Evolutionary conservation across 2,113 vertebrate species (phyloP).

Genomic region (Campylomormyrus numenius): DNA sequence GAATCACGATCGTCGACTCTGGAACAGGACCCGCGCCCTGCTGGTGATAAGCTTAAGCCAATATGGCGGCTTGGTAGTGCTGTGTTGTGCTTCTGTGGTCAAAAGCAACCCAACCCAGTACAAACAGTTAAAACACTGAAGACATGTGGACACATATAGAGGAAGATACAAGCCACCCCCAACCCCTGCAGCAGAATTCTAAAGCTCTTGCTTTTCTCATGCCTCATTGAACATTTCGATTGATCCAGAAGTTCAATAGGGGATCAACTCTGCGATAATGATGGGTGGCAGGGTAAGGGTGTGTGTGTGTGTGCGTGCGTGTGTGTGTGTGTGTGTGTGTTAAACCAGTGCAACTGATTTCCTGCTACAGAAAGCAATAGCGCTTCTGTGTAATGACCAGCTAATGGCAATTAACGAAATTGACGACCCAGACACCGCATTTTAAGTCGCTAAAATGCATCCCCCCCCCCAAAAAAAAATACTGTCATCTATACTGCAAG

Average conservation of each 20-base stretch:
- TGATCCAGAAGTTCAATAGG: constrained; percentile 37
- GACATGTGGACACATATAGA: background rate
- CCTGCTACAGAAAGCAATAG: background rate
- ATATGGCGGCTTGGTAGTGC: background rate
- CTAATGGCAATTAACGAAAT: background rate
- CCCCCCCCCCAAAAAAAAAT: background rate
- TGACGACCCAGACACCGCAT: background rate
- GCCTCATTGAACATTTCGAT: constrained; percentile 44
- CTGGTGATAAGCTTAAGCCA: background rate
- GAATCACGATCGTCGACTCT: background rate
- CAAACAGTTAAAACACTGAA: background rate
- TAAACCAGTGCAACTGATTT: background rate
- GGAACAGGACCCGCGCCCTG: background rate
- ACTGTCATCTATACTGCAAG: background rate
- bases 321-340: background rate
- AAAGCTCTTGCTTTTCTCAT: constrained; percentile 20
- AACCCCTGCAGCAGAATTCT: constrained; percentile 41
- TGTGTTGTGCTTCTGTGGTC: background rate
- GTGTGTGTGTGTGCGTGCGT: no score
- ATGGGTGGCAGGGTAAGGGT: background rate
- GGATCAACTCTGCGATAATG: background rate
- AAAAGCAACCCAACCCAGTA: background rate
- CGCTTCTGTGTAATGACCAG: background rate
- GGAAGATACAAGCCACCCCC: constrained; percentile 54
- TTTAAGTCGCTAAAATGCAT: background rate